Percentiles rank a stretch among this genome's conserved stretches.
phyloP scores from a whole-genome alignment of 2,888 invertebrate species.

The Beris morrisii region DNA sequence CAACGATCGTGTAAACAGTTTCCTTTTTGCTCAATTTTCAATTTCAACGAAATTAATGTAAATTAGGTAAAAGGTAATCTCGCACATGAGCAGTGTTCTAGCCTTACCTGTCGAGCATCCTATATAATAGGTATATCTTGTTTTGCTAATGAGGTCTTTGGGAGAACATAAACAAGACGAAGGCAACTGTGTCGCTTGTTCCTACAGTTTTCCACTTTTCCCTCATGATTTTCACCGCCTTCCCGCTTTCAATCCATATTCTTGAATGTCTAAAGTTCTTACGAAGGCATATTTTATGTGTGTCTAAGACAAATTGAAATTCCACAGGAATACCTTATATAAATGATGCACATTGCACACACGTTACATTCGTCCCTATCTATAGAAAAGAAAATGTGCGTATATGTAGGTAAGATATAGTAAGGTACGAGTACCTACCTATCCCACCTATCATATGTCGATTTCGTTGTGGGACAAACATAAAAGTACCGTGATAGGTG shows the following conservation, averaged over 20 bases:
- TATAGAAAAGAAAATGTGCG: constrained; percentile 19
- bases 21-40: constrained; percentile 19
- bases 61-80: constrained; percentile 31
- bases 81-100: constrained; percentile 6
- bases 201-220: constrained; percentile 25
- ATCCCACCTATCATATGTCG: not conserved
- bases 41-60: constrained; percentile 25
- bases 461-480: constrained; percentile 10
- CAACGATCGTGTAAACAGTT: too few relatives aligned
- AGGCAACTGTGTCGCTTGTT: constrained; percentile 3
- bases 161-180: constrained; percentile 21
- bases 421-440: not conserved
- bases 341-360: constrained; percentile 27
- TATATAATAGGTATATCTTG: not conserved
- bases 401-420: constrained; percentile 20
- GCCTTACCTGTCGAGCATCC: not conserved
- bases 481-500: constrained; percentile 23
- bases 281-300: constrained; percentile 23
- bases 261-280: constrained; percentile 25
- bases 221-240: constrained; percentile 17
- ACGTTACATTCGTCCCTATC: constrained; percentile 22
- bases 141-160: constrained; percentile 16
- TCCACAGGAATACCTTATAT: constrained; percentile 24
- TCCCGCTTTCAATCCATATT: constrained; percentile 11
- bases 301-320: constrained; percentile 27